A percentile compares a stretch with the other conserved stretches of the same genome.
Conservation (phyloP, 2,113 vertebrate genomes). For the Eulemur macaco region DNA sequence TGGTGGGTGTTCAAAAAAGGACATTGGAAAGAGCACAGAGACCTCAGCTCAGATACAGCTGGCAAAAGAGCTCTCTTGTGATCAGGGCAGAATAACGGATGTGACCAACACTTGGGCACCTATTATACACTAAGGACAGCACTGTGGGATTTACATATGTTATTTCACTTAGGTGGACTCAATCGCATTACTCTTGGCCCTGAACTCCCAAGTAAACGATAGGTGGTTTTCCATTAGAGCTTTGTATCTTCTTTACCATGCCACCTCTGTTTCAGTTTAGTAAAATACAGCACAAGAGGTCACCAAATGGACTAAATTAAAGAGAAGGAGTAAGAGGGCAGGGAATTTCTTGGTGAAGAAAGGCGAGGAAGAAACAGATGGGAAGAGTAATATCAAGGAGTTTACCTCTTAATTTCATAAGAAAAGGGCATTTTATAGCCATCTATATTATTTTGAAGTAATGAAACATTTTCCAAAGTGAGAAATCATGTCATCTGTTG, state of each 20-base stretch:
- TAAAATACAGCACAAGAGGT: not conserved
- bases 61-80: not conserved
- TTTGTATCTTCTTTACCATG: not conserved
- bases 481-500: slow-evolving; percentile 39
- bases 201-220: not conserved
- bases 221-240: not conserved
- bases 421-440: slow-evolving; percentile 63
- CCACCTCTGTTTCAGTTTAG: not conserved
- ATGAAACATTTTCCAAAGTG: slow-evolving; percentile 64
- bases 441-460: slow-evolving; percentile 71
- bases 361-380: not conserved
- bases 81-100: not conserved
- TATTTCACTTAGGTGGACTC: not conserved
- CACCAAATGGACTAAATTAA: not conserved
- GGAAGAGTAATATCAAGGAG: not conserved
- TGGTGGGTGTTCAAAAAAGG: not conserved
- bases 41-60: not conserved
- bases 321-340: not conserved
- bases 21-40: not conserved
- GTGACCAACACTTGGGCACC: not conserved
- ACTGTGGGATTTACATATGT: not conserved
- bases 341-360: not conserved
- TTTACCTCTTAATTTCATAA: slow-evolving; percentile 31
- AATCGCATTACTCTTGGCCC: not conserved
- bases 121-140: not conserved